These are phyloP conservation scores for Spisula subtruncata DNA, from an alignment of 2,888 invertebrate species.

Conservation along the genomic window DNA sequence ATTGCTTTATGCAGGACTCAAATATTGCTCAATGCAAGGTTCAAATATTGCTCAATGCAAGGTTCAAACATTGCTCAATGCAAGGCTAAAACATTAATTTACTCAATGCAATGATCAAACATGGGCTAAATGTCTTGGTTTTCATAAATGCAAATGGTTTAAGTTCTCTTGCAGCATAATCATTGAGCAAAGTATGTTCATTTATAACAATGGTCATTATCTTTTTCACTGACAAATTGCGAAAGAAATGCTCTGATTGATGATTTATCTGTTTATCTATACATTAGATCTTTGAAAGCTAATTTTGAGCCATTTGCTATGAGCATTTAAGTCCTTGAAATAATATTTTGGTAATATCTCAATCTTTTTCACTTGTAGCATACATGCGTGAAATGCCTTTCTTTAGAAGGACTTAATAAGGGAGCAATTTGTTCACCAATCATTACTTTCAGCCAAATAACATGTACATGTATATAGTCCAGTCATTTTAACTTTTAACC, in stretches of 20 bases:
- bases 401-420: constrained; percentile 2
- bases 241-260: not conserved
- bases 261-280: not conserved
- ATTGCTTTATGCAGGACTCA: no score
- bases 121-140: no score
- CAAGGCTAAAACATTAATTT: no score
- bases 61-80: no score
- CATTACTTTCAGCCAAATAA: not conserved
- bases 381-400: constrained; percentile 12
- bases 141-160: no score
- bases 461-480: constrained; percentile 11
- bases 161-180: no score
- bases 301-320: constrained; percentile 25
- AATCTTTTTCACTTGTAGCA: not conserved
- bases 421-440: not conserved
- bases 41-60: no score
- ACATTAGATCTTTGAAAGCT: not conserved
- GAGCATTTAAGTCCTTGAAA: constrained; percentile 25
- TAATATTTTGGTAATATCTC: constrained; percentile 36
- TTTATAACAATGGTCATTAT: not conserved
- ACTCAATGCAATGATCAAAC: no score
- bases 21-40: no score
- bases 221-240: constrained; percentile 8
- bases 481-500: no score
- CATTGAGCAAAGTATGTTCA: not conserved